These are phyloP conservation scores for Peromyscus nudipes DNA, from an alignment of 2,797 vertebrate species.

Conservation along the genomic window DNA sequence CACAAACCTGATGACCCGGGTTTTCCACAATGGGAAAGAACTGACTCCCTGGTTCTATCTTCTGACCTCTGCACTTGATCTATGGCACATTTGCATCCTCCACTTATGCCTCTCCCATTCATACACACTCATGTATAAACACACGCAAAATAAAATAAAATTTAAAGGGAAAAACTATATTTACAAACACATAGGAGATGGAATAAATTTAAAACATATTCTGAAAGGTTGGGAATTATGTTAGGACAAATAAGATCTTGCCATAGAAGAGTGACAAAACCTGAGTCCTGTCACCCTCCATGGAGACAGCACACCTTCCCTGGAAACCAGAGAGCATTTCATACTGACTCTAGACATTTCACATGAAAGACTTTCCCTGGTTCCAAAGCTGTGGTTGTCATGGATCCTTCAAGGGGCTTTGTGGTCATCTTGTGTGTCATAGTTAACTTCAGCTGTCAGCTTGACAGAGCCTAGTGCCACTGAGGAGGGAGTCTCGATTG, in stretches of 20 bases:
- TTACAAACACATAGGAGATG: conserved; percentile 65
- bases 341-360: conserved; percentile 63
- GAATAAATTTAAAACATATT: background rate
- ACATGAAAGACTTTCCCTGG: background rate
- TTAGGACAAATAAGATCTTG: conserved; percentile 80
- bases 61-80: background rate
- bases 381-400: background rate
- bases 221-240: conserved; percentile 81
- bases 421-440: conserved; percentile 26
- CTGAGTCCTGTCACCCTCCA: no score
- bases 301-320: conserved; percentile 78
- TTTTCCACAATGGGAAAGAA: background rate
- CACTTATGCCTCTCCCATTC: background rate
- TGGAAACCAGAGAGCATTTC: conserved; percentile 83
- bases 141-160: background rate
- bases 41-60: no score
- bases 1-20: background rate
- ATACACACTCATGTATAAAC: background rate
- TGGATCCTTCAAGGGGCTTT: conserved; percentile 82
- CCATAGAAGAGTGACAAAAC: conserved; percentile 74
- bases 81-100: background rate
- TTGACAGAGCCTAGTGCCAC: background rate
- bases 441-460: background rate
- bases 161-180: background rate
- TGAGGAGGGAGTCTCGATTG: background rate